A percentile compares a stretch with the other conserved stretches of the same genome.
Evolutionary conservation across 2,797 vertebrate species (phyloP).

Genomic region (Dermochelys coriacea): DNA sequence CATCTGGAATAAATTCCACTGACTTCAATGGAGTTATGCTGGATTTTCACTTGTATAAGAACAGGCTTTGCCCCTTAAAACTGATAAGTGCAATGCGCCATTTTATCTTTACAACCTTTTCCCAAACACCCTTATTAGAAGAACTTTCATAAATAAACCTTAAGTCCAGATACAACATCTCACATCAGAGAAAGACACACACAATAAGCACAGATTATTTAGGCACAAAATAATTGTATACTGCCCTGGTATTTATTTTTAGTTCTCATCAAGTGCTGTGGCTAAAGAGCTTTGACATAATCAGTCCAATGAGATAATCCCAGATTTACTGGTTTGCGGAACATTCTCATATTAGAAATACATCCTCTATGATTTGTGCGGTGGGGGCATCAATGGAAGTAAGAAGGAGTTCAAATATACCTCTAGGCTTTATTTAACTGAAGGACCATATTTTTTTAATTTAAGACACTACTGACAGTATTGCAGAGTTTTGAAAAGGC

Average conservation of each 20-base stretch:
- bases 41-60: background rate
- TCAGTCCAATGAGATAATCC: slow-evolving; percentile 79
- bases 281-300: slow-evolving; percentile 82
- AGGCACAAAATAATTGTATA: slow-evolving; percentile 51
- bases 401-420: slow-evolving; percentile 33
- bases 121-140: slow-evolving; percentile 52
- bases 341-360: slow-evolving; percentile 78
- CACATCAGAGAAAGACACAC: slow-evolving; percentile 16
- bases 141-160: slow-evolving; percentile 60
- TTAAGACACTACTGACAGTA: slow-evolving; percentile 21
- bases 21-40: background rate
- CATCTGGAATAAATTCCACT: background rate
- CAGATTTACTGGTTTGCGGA: slow-evolving; percentile 80
- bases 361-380: slow-evolving; percentile 65
- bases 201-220: slow-evolving; percentile 38
- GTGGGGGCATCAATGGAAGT: slow-evolving; percentile 63
- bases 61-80: background rate
- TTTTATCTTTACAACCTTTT: slow-evolving; percentile 10
- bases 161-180: slow-evolving; percentile 32
- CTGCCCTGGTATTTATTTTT: slow-evolving; percentile 68
- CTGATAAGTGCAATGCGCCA: background rate
- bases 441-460: slow-evolving; percentile 30
- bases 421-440: slow-evolving; percentile 52
- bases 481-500: slow-evolving; percentile 49
- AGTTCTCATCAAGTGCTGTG: slow-evolving; percentile 70